Evolutionary conservation across 2,113 vertebrate genomes (phyloP), one percentile per base, ranked within the genome.

Genomic region (Chelonoidis abingdonii): DNA sequence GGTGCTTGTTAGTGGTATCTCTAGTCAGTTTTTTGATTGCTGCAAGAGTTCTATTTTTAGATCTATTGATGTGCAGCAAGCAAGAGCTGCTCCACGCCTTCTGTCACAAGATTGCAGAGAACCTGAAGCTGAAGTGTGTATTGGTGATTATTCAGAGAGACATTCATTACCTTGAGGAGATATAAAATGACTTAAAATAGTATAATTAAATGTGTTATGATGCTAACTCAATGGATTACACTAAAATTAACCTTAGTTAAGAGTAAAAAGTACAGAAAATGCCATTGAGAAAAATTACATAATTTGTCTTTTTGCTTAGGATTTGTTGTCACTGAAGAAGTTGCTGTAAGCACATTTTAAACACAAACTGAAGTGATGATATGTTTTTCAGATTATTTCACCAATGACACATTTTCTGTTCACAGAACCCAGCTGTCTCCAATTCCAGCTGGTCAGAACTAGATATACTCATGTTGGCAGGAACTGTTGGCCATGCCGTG

Each of bases 401-500:
- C 1, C 81, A 12, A 3, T 41, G 19, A 3, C 54, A 0, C 3
- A 10, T 62, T 86, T 79, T 83, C 83, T 95, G 6, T 87, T 94
- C 62, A 35, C 97, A 99, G 98, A 97, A 52, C 83, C 82, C 89
- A 3, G 29, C 92, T 82, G 85, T 84, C 7, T 90, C 93, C 16
- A 49, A 3, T 84, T 98, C 97, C 5, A 95, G 92, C 5, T 98
- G 99, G 98, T 99, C 99, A 1, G 99, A 99, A 97, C 83, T 99
- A 87, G 99, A 99, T 22, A 83, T 98, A 27, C 95, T 99, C 79
- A 98, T 99, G 57, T 95, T 99, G 76, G 86, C 98, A 5, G 99
- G 99, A 82, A 99, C 99, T 0, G 2, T 98, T n/a, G 98, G 98
- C 89, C 99, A 99, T 84, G 98, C 99, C 35, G 94, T 99, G 92